Evolutionary conservation across 2,113 vertebrate genomes (phyloP).

Genomic region (Tychaedon coryphoeus): DNA sequence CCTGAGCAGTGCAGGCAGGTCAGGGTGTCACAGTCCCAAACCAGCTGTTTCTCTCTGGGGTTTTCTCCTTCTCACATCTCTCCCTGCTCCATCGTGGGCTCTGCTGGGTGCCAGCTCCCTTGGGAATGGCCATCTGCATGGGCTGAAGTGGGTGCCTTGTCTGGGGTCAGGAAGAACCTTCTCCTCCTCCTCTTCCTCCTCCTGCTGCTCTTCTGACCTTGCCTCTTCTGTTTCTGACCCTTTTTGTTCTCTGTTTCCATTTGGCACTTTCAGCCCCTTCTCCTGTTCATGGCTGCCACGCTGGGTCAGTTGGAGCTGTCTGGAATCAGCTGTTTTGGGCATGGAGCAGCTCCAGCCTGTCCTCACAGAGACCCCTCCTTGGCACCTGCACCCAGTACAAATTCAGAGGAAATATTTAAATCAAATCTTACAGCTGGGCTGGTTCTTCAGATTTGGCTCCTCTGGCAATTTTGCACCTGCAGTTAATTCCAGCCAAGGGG

Average conservation of each 20-base stretch:
- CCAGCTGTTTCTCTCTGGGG: neutral
- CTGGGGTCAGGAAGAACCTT: neutral
- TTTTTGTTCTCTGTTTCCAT: neutral
- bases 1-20: neutral
- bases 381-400: neutral
- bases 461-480: neutral
- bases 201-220: neutral
- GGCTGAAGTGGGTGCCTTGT: neutral
- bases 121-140: neutral
- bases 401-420: neutral
- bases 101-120: neutral
- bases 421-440: fast-evolving
- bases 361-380: neutral
- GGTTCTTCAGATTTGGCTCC: neutral
- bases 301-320: fast-evolving
- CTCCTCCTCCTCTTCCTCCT: neutral
- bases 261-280: neutral
- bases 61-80: neutral
- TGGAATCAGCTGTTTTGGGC: fast-evolving
- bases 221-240: neutral
- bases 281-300: fast-evolving
- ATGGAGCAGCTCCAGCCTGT: fast-evolving
- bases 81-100: fast-evolving
- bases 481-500: neutral
- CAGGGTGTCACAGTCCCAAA: fast-evolving